phyloP scores from a whole-genome alignment of 1,140 invertebrate species.

The Drosophila sturtevanti region DNA sequence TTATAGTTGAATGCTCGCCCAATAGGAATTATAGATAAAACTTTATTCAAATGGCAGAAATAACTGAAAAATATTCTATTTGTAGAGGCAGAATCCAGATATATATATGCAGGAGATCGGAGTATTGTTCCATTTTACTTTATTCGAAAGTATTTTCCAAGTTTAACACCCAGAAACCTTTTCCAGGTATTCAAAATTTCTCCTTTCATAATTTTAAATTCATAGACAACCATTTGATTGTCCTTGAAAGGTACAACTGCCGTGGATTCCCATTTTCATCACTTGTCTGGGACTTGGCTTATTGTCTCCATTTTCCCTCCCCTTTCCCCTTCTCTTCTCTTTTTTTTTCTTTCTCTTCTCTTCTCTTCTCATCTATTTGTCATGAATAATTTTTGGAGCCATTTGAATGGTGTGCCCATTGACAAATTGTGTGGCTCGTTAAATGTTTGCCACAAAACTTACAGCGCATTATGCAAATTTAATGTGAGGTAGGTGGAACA shows the following conservation, averaged over 20 bases:
- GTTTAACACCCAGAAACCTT: too few species aligned
- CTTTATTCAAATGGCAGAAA: background rate
- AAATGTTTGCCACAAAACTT: conserved; percentile 48
- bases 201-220: conserved; percentile 41
- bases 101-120: background rate
- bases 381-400: conserved; percentile 45
- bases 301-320: conserved; percentile 1
- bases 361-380: background rate
- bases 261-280: conserved; percentile 1
- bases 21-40: background rate
- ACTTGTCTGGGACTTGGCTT: background rate
- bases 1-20: background rate
- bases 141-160: too few species aligned
- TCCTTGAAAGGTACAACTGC: conserved; percentile 11
- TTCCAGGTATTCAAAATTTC: conserved; percentile 38
- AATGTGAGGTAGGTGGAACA: conserved; percentile 2
- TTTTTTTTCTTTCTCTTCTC: background rate
- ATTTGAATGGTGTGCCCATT: conserved; percentile 21
- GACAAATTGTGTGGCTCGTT: conserved; percentile 57
- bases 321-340: background rate
- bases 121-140: too few species aligned
- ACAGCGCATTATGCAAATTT: conserved; percentile 51
- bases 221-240: conserved; percentile 50
- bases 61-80: background rate
- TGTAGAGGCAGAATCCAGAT: background rate